Conservation (phyloP, 2,888 invertebrate genomes). For the Pristionchus exspectatus region DNA sequence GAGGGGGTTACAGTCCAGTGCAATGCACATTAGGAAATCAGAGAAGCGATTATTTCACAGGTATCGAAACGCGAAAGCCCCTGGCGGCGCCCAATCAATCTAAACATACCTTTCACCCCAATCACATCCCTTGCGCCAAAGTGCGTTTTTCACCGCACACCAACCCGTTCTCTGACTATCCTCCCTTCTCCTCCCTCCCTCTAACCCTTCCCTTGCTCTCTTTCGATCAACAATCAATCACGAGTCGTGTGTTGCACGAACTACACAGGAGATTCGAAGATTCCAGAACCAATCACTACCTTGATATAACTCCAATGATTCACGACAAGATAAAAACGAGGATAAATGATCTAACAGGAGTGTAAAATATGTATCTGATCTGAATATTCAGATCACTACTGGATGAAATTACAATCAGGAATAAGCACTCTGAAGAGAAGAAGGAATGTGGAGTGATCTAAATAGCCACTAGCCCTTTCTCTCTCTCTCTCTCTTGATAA, state of each 20-base stretch:
- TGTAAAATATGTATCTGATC: too few species aligned
- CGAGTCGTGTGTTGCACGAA: conserved; percentile 24
- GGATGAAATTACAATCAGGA: too few species aligned
- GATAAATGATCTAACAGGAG: background rate
- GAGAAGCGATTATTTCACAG: background rate
- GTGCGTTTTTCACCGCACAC: conserved; percentile 42
- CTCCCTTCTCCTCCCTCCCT: background rate
- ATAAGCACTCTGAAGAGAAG: too few species aligned
- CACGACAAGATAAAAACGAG: background rate
- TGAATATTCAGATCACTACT: too few species aligned
- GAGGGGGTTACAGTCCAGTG: background rate
- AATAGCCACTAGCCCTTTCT: background rate
- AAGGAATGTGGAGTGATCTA: background rate
- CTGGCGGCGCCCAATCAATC: conserved; percentile 12
- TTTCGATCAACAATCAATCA: conserved; percentile 44
- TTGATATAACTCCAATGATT: background rate
- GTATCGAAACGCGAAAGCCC: background rate
- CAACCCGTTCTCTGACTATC: conserved; percentile 27
- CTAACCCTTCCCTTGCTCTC: background rate
- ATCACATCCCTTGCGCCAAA: conserved; percentile 13
- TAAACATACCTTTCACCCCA: background rate
- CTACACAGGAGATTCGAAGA: background rate
- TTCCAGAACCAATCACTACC: background rate
- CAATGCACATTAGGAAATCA: background rate
- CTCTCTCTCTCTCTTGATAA: background rate